A percentile compares a stretch with the other conserved stretches of the same genome.
Conservation (phyloP, 2,113 vertebrate species). For the Entosphenus tridentatus region DNA sequence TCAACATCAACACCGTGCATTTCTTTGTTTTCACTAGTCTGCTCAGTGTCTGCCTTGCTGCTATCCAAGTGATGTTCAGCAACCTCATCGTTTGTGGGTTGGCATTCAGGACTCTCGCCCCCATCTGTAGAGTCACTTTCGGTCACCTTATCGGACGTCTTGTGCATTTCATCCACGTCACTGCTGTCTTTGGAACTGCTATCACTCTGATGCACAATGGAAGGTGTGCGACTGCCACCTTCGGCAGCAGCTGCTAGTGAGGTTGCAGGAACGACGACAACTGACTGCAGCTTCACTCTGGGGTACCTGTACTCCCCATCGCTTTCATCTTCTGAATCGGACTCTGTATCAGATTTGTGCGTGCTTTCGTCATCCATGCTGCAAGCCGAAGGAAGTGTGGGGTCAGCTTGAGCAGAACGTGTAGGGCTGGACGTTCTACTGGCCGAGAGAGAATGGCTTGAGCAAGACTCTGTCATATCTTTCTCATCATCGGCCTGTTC, state of each 20-base stretch:
- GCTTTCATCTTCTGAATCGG: conserved; percentile 3
- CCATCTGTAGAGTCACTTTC: neutral
- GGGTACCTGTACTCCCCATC: conserved; percentile 4
- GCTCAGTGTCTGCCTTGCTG: too few species aligned
- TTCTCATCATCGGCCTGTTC: neutral
- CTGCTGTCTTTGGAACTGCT: neutral
- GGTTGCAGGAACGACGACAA: neutral
- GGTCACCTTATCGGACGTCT: neutral
- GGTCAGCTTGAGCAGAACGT: neutral
- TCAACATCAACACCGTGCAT: too few species aligned
- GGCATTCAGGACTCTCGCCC: neutral
- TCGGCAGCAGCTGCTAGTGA: neutral
- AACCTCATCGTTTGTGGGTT: too few species aligned
- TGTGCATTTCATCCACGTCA: neutral
- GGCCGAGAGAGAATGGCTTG: neutral
- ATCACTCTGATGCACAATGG: neutral
- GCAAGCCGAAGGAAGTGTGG: neutral
- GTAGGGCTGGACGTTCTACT: neutral
- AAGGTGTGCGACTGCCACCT: neutral
- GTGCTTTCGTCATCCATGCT: neutral
- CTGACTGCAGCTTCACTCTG: neutral
- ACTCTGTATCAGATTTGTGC: neutral
- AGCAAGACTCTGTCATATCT: neutral
- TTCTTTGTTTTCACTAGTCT: too few species aligned
- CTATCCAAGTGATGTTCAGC: too few species aligned